Evolutionary conservation across 2,797 vertebrate species (phyloP), one percentile per base, ranked within the genome.

Genomic region (Coregonus sp.): DNA sequence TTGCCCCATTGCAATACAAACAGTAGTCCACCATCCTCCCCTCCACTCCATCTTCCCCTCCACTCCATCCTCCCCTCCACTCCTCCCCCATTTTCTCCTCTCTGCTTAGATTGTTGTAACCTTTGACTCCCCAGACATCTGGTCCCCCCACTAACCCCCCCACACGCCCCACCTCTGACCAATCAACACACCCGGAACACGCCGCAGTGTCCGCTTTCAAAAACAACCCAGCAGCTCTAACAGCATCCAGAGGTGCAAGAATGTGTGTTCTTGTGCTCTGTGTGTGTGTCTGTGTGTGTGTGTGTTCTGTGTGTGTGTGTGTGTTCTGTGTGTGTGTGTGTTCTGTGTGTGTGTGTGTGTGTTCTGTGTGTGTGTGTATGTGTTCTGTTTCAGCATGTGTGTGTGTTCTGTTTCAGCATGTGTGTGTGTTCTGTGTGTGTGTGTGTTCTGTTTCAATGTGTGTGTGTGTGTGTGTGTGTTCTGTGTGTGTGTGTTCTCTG

Each of bases 181-280:
- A 76, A 79, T 69, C 69, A 81, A 77, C 61, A 75, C 52, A 70
- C 69, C 51, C 52, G 59, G 75, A 75, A 81, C 71, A 81, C 33
- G 6, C 4, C 18, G n/a, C 56, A 12, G 50, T 15, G 66, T 79
- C 56, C 59, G 25, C 66, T 72, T 76, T 75, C 68, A 78, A 83
- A 77, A 69, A 69, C 65, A 78, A 75, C 65, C 51, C 70, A 66
- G 14, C 71, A 56, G 25, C 5, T 14, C 51, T 20, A 54, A 18
- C 51, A 15, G 9, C 31, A 31, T 6, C 31, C 6, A 59, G 35
- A 14, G 72, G 15, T 29, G 51, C 18, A 74, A 66, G 61, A 59
- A 16, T 59, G 16, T 18, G 54, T 56, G 54, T 16, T n/a, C 2
- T 54, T 35, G 33, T 35, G 35, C 4, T 1, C 5, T 63, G 35